Evolutionary conservation across 1,140 invertebrate genomes (phyloP).

Genomic region (Heterodera carotae): DNA sequence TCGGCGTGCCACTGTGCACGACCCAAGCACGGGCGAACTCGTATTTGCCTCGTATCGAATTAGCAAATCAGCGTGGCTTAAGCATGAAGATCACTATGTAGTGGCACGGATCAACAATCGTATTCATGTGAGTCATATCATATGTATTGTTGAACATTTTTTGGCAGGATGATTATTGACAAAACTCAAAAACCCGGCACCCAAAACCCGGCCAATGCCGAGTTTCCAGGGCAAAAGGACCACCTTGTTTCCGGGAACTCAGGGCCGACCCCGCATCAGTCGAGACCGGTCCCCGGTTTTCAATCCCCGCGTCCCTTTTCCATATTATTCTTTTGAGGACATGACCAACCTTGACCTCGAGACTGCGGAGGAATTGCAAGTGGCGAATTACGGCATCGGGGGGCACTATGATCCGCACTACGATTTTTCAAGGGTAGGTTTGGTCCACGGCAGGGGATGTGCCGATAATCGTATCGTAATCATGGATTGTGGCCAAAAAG

Average conservation of each 20-base stretch:
- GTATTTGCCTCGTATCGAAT: constrained; percentile 92
- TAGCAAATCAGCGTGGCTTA: constrained; percentile 92
- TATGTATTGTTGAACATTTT: background rate
- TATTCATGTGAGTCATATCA: constrained; percentile 60
- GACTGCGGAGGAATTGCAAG: constrained; percentile 58
- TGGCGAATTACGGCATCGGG: constrained; percentile 72
- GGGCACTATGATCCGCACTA: constrained; percentile 74
- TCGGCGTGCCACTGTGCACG: constrained; percentile 87
- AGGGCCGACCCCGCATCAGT: too few relatives aligned
- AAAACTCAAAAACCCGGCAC: too few relatives aligned
- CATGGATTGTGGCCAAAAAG: too few relatives aligned
- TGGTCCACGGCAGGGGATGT: background rate
- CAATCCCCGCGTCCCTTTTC: background rate
- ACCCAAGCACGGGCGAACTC: constrained; percentile 86
- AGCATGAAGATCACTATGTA: constrained; percentile 77
- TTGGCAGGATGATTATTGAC: too few relatives aligned
- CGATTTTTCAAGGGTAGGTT: constrained; percentile 64
- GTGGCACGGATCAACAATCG: constrained; percentile 75
- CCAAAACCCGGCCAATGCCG: too few relatives aligned
- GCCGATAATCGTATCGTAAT: too few relatives aligned
- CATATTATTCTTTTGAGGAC: constrained; percentile 1
- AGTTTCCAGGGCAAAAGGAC: too few relatives aligned
- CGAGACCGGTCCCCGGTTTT: too few relatives aligned
- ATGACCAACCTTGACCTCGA: constrained; percentile 64
- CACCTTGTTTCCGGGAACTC: too few relatives aligned